Base-by-base conservation (phyloP, 2,888 invertebrate genomes). In the Lasioglossum malachurum region DNA sequence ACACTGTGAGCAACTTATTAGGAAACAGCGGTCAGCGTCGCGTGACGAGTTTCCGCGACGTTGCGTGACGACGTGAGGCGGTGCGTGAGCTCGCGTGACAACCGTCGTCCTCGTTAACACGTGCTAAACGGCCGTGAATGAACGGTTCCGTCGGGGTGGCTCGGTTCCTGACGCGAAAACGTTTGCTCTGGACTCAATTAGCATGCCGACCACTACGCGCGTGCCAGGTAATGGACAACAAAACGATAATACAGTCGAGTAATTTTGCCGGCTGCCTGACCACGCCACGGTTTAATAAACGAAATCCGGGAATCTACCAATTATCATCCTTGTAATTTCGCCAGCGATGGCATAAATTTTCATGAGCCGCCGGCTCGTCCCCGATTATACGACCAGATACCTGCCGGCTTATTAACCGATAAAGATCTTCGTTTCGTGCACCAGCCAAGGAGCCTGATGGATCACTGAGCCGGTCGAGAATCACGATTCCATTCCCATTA, bases 221-320 rank as follows among this genome's bases (percentile, higher is more conserved):
- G 78, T 53, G 67, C 64, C 19, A 27, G 71, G 38, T 75, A 77
- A 88, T 78, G 80, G 49, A 86, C 81, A 81, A 75, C 84, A 41
- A 85, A 88, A 88, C 84, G 88, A 83, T 87, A 89, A 89, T 81
- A 79, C 81, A 87, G 83, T 67, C 79, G 83, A 79, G 64, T 83
- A 57, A 85, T 82, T 82, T 85, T 64, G 12, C 31, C 69, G 49
- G 74, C 27, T 35, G 78, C 53, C 77, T 41, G 78, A 57, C 80
- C 67, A 14, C n/a, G 27, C n/a, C 71, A 82, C 46, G 82, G 83
- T 87, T 89, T 89, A 82, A 87, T 87, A 89, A 89, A 88, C 89
- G 83, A 87, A 80, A 78, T 76, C 49, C 75, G 53, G 57, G 78
- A 53, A 74, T 41, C 72, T 44, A 10, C 75, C 71, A 78, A 84